Base-by-base conservation (phyloP, 2,113 vertebrate genomes). In the Sorex fumeus region DNA sequence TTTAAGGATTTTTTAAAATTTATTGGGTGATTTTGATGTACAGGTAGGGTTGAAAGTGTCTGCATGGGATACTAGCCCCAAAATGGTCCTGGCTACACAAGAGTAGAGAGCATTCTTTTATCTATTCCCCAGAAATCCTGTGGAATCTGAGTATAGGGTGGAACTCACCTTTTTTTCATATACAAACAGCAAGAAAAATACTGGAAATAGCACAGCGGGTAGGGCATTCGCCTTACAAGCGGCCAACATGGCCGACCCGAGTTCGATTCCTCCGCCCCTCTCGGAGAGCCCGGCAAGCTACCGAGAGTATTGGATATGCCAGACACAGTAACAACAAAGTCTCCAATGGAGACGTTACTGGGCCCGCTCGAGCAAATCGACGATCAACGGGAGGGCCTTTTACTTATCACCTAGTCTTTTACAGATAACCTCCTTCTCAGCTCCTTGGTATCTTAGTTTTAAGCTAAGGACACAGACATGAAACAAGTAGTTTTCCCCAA, bases 381-480 rank as follows among this genome's bases (percentile, higher is more conserved):
- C n/a, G n/a, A n/a, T n/a, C n/a, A n/a, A n/a, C n/a, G n/a, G n/a
- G n/a, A 80, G 83, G 11, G 50, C 80, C n/a, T n/a, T 88, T 80
- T 28, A 86, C 81, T n/a, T 75, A 77, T 67, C 69, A 91, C 40
- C 93, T 93, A 8, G 19, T 3, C 72, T 87, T 91, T 78, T 78
- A 34, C 71, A 91, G 60, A 80, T 92, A 18, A 85, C 66, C 50
- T 75, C 47, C 67, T 66, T 1, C 30, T 28, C 25, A 69, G 47
- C n/a, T 93, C 64, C 45, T 82, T 85, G 53, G 79, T 66, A 15
- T 6, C 53, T 6, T 70, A 91, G 27, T 40, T 92, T 13, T 94
- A 93, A 89, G 88, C 86, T 84, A 92, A 75, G 75, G 60, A 86
- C 53, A 74, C 15, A 93, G 21, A 77, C 5, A 72, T 50, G 70